Evolutionary conservation across 2,113 vertebrate genomes (phyloP).

Genomic region (Mungos mungo): DNA sequence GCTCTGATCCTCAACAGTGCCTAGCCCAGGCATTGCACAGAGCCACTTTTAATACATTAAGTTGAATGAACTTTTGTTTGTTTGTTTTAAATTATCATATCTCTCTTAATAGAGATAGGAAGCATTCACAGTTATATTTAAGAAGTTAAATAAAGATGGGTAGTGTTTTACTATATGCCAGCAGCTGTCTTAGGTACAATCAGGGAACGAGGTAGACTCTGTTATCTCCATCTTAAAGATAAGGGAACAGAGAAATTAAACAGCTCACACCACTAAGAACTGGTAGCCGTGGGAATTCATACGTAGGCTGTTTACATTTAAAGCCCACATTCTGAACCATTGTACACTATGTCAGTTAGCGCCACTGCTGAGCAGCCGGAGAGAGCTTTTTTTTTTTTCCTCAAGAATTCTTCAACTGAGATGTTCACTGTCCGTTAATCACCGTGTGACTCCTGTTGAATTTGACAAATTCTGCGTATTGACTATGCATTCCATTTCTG

Average conservation of each 20-base stretch:
- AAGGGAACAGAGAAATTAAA: neutral
- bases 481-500: neutral
- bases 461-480: neutral
- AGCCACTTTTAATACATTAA: neutral
- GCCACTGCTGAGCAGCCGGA: neutral
- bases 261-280: neutral
- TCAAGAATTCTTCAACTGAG: neutral
- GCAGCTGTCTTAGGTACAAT: neutral
- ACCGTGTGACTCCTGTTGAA: neutral
- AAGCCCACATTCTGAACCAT: neutral
- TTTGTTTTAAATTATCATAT: neutral
- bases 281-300: neutral
- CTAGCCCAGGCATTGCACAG: neutral
- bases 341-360: neutral
- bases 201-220: neutral
- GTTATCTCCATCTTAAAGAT: slow-evolving; percentile 34
- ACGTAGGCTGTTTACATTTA: neutral
- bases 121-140: slow-evolving; percentile 20
- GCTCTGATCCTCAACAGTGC: neutral
- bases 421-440: neutral
- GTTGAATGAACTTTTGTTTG: neutral
- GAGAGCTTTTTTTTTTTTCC: neutral
- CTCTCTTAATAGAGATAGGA: neutral
- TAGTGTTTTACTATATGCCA: neutral
- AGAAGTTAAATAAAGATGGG: slow-evolving; percentile 11